Base-by-base conservation (phyloP, 1,140 invertebrate genomes). In the Atta texana region DNA sequence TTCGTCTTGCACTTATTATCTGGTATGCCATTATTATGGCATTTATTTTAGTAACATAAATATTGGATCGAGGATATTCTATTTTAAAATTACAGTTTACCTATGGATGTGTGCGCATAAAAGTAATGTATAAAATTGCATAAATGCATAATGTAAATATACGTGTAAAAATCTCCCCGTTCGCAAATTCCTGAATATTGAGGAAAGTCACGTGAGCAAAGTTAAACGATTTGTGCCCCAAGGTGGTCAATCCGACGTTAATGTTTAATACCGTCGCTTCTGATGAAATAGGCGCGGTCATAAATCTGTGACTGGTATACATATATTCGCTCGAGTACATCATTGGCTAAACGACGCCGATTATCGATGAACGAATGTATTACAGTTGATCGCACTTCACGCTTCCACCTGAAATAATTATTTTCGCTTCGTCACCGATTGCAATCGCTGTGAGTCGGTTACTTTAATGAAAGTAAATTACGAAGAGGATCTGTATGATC, bases 351-450 rank as follows among this genome's bases (percentile, higher is more conserved):
- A 61, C 68, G 39, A 8, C 57, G 34, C 12, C n/a, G 39, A 44
- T 84, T 84, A 84, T 84, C 55, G 69, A 84, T 61, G 71, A 63
- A 75, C 24, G 18, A 75, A 84, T 84, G 69, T 84, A 84, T 84
- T 55, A 84, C 69, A 84, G 69, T 84, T 55, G 80, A 84, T 84
- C 55, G 69, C 80, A 75, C 53, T 51, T 84, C 44, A 69, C 55
- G 80, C 49, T 16, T 75, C 24, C 39, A 39, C 55, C 28, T 7
- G 55, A 84, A 75, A 63, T 84, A 84, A 84, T 84, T 55, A 84
- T 51, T 84, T 21, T 61, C 80, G 57, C 69, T 84, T 75, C 55
- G 59, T 84, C 69, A 84, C 18, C 39, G 55, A 82, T 61, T 28
- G 28, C 44, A 75, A 74, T 75, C n/a, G 55, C 53, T 51, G 51